Conservation (phyloP, 2,113 vertebrate genomes). For the Baryphthengus martii region DNA sequence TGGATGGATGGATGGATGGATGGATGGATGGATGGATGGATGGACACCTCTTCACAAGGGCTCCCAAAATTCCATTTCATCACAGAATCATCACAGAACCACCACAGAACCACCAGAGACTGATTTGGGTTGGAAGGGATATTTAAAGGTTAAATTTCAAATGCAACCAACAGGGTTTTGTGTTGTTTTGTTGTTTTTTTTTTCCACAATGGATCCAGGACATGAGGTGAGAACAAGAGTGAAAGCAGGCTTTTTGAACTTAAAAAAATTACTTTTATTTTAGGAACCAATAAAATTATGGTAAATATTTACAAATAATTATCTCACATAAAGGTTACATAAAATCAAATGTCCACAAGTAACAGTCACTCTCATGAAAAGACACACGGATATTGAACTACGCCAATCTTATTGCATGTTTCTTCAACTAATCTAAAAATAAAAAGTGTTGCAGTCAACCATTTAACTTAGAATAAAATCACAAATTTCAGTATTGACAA, state of each 20-base stretch:
- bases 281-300: conserved; percentile 99
- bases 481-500: conserved; percentile 77
- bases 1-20: too few species aligned
- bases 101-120: too few species aligned
- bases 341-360: conserved; percentile 95
- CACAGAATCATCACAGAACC: neutral
- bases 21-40: neutral
- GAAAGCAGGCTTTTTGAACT: conserved; percentile 73
- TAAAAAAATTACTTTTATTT: conserved; percentile 99
- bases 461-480: conserved; percentile 89
- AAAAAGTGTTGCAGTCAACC: conserved; percentile 86
- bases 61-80: neutral
- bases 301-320: conserved; percentile 99
- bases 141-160: neutral
- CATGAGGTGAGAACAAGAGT: neutral
- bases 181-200: too few species aligned
- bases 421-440: conserved; percentile 89
- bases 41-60: rapidly evolving
- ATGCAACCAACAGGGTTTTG: neutral
- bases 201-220: neutral
- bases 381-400: conserved; percentile 93
- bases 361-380: conserved; percentile 97
- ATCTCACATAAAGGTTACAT: conserved; percentile 99
- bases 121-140: neutral
- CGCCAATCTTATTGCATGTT: conserved; percentile 86